Evolutionary conservation across 92 coral and sea anemone species (phyloP), one percentile per base, ranked within the genome.

Genomic region (Heliopora coerulea): DNA sequence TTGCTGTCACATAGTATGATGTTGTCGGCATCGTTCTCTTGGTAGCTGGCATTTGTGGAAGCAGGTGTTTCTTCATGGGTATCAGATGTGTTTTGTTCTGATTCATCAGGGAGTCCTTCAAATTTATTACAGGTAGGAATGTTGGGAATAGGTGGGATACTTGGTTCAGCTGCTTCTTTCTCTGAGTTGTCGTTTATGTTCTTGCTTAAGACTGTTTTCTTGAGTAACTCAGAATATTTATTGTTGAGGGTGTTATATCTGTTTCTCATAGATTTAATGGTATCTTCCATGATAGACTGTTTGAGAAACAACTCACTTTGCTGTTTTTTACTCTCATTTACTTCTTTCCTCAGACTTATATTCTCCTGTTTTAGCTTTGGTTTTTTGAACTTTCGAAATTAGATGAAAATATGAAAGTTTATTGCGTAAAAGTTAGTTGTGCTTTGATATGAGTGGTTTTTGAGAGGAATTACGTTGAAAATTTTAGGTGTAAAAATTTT

Each of bases 1-100:
- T 67, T 67, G 15, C 74, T 67, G 25, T 67, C 74, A 26, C 57
- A 67, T 17, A 67, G 74, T 15, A 67, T 67, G 8, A 67, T 48
- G 0, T 56, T 67, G 30, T 67, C 58, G 10, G 8, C 24, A 6
- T 67, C n/a, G 17, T 3, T 33, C 3, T 62, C 46, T 2, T 15
- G 20, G 26, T 31, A 28, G 19, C 18, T 3, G 6, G 6, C 58
- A 50, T 17, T 50, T 17, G 58, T 50, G 6, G 58, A 50, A n/a
- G 26, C 7, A n/a, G 20, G 20, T 50, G 6, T 7, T 50, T 17
- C 58, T n/a, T n/a, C n/a, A n/a, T n/a, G n/a, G n/a, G n/a, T n/a
- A n/a, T n/a, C n/a, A n/a, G n/a, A n/a, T n/a, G n/a, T n/a, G n/a
- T n/a, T n/a, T 5, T 5, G 5, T 17, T 5, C 5, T 6, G 58